phyloP scores from a whole-genome alignment of 2,113 vertebrate genomes.

The Brevimyrus niger region DNA sequence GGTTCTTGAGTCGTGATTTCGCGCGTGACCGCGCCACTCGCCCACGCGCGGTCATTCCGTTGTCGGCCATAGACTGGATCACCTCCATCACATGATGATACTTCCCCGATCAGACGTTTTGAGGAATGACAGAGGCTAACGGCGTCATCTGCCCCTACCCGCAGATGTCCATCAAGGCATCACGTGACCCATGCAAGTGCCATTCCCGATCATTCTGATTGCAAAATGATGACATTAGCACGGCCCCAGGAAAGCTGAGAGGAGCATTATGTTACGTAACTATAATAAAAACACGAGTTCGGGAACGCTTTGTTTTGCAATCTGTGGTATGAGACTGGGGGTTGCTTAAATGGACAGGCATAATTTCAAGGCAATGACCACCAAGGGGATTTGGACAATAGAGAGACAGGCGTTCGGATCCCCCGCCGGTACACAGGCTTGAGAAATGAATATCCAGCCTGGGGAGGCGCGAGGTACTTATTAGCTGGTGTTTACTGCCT shows the following conservation, averaged over 20 bases:
- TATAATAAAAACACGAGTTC: not conserved
- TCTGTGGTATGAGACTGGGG: not conserved
- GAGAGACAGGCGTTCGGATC: not conserved
- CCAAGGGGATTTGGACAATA: not conserved
- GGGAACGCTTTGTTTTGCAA: not conserved
- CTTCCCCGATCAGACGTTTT: not conserved
- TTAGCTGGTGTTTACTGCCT: not conserved
- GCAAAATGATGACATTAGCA: not conserved
- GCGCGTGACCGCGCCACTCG: not conserved
- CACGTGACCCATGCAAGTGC: not conserved
- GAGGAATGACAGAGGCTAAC: not conserved
- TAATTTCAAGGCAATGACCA: not conserved
- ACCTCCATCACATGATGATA: not conserved
- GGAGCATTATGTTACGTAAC: slow-evolving; percentile 2
- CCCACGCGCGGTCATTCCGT: not conserved
- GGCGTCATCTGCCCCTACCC: not conserved
- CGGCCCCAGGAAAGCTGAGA: not conserved
- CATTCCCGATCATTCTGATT: not conserved
- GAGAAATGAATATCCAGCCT: not conserved
- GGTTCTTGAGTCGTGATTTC: not conserved
- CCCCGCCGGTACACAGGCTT: not conserved
- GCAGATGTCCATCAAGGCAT: not conserved
- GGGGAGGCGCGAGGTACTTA: not conserved
- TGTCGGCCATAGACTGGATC: not conserved
- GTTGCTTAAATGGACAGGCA: not conserved